Base-by-base conservation (phyloP, 1,140 invertebrate species). In the Venturia canescens region DNA sequence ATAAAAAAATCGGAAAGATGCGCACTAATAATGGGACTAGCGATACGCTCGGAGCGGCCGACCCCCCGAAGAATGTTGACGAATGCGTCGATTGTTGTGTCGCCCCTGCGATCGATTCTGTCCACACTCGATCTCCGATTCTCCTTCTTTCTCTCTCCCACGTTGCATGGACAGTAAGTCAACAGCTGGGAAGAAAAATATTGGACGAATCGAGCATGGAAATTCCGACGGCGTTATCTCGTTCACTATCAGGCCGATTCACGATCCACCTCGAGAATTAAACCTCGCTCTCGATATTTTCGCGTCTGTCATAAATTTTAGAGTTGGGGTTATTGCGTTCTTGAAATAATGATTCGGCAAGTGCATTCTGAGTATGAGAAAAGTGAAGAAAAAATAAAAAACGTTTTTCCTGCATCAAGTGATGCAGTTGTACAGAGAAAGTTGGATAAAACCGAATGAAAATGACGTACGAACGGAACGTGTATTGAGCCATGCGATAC, bases 191-290 rank as follows among this genome's bases (percentile, higher is more conserved):
- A 57, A 57, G 21, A 4, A 57, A 57, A 57, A 57, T 57, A 57
- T 57, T n/a, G 18, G 18, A 57, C 53, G 53, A 57, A 57, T 57
- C 53, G 53, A 57, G 13, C 53, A 23, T 1, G 53, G 53, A 57
- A 57, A 57, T 57, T 18, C 53, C 53, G 21, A 57, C 53, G 21
- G n/a, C 53, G 53, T 57, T 57, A 57, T 57, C 53, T n/a, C 53
- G 5, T 57, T 57, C 53, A 57, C 21, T 57, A 57, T 57, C 53
- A 57, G 53, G 53, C 21, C 53, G 53, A 57, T 57, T 57, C 21
- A 18, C 21, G 53, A 57, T 18, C 21, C 18, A 57, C 1, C 53
- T 57, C 11, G 53, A n/a, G 53, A 57, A 57, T 57, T 57, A 57
- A n/a, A 18, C 53, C 18, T 23, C 53, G n/a, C 53, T 57, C 18